Evolutionary conservation across 2,888 invertebrate species (phyloP).

Genomic region (Apotomis betuletana): DNA sequence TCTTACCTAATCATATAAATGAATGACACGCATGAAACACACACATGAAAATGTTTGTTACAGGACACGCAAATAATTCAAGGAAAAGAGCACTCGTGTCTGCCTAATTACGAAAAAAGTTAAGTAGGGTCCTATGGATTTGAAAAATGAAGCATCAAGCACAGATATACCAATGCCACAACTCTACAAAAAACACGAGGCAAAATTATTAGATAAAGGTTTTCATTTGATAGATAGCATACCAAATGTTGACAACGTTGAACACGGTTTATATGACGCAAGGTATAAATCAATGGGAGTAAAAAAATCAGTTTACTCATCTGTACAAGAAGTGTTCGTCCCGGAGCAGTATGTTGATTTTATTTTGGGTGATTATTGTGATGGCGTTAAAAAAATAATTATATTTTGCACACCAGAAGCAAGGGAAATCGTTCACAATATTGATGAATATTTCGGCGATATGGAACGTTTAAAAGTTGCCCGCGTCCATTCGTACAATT

Average conservation of each 20-base stretch:
- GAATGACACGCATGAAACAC: too few species aligned
- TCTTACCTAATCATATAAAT: too few species aligned
- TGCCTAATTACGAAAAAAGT: slow-evolving; percentile 28
- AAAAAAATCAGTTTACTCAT: slow-evolving; percentile 20
- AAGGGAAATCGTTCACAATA: background rate
- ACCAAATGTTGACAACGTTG: slow-evolving; percentile 18
- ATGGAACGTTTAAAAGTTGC: slow-evolving; percentile 11
- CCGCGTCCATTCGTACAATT: slow-evolving; percentile 10
- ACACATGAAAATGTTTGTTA: too few species aligned
- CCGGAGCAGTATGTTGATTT: slow-evolving; percentile 9
- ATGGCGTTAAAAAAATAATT: background rate
- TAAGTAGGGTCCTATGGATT: slow-evolving; percentile 15
- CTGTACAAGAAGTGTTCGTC: slow-evolving; percentile 15
- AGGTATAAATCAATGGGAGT: slow-evolving; percentile 30
- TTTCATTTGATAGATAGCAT: slow-evolving; percentile 28
- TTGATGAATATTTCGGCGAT: slow-evolving; percentile 6
- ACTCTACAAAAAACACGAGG: slow-evolving; percentile 31
- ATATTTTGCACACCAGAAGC: slow-evolving; percentile 7
- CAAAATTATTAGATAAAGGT: slow-evolving; percentile 28
- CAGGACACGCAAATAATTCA: background rate
- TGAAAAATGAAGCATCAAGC: slow-evolving; percentile 23
- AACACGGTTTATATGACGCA: slow-evolving; percentile 17
- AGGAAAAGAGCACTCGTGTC: slow-evolving; percentile 30
- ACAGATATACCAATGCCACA: slow-evolving; percentile 28
- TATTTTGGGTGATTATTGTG: background rate